Evolutionary conservation across 2,113 vertebrate species (phyloP).

Genomic region (Cisticola juncidis): DNA sequence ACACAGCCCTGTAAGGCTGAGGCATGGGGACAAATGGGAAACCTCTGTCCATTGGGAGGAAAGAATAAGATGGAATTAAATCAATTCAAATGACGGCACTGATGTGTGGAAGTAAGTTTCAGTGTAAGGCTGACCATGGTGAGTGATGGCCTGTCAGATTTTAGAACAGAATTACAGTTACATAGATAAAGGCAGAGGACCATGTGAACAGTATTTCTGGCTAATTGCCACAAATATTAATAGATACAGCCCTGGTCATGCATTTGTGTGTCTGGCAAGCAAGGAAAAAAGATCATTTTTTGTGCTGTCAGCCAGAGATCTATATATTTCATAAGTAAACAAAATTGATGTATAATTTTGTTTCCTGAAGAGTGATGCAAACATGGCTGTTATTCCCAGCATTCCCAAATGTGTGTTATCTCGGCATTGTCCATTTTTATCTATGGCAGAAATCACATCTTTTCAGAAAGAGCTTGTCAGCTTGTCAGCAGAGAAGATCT

Average conservation of each 20-base stretch:
- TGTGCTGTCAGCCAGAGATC: neutral
- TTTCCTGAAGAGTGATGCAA: neutral
- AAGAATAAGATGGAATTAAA: conserved; percentile 1
- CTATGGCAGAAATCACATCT: neutral
- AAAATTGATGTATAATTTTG: neutral
- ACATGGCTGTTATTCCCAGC: neutral
- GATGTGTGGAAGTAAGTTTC: neutral
- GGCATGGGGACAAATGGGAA: neutral
- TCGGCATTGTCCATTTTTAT: neutral
- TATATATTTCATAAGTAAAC: neutral
- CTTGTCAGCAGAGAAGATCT: neutral
- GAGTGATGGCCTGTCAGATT: neutral
- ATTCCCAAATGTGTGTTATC: neutral
- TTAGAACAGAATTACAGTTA: neutral
- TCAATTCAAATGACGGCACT: neutral
- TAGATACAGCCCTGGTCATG: neutral
- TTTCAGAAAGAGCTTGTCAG: neutral
- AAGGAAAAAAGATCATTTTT: neutral
- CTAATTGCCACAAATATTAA: neutral
- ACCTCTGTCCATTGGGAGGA: neutral
- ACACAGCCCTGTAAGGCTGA: neutral
- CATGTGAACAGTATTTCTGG: neutral
- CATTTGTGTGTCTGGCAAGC: neutral
- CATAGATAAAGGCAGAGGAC: neutral
- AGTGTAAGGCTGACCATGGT: neutral